Evolutionary conservation across 2,113 vertebrate species (phyloP).

Genomic region (Etheostoma cragini): DNA sequence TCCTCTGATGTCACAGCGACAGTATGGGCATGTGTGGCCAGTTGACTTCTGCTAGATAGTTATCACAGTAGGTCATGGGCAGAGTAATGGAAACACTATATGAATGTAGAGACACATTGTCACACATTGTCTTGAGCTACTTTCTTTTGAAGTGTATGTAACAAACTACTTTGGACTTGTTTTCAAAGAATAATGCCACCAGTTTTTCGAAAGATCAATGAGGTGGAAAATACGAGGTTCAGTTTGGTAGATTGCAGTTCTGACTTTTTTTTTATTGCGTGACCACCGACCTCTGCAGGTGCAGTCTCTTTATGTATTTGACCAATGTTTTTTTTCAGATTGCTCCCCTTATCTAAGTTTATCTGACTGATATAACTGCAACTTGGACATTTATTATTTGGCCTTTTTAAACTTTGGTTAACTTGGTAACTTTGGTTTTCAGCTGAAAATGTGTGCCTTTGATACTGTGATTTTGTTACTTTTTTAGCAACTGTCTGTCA

Average conservation of each 20-base stretch:
- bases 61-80: not conserved
- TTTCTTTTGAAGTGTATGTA: constrained; percentile 15
- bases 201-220: constrained; percentile 8
- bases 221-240: constrained; percentile 42
- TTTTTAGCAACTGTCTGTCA: not conserved
- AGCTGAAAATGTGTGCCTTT: not conserved
- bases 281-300: not conserved
- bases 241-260: constrained; percentile 16
- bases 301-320: not conserved
- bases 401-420: not conserved
- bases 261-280: not conserved
- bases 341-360: not conserved
- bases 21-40: constrained; percentile 89
- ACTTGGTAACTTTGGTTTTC: not conserved
- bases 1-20: constrained; percentile 87
- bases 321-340: not conserved
- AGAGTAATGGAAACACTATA: constrained; percentile 19
- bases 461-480: not conserved
- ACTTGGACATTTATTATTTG: not conserved
- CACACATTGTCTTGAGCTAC: not conserved
- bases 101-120: not conserved
- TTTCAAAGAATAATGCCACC: constrained; percentile 31
- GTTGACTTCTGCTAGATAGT: constrained; percentile 81
- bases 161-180: constrained; percentile 37
- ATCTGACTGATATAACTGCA: not conserved